phyloP scores from a whole-genome alignment of 2,797 vertebrate species.

The Mus spretus region DNA sequence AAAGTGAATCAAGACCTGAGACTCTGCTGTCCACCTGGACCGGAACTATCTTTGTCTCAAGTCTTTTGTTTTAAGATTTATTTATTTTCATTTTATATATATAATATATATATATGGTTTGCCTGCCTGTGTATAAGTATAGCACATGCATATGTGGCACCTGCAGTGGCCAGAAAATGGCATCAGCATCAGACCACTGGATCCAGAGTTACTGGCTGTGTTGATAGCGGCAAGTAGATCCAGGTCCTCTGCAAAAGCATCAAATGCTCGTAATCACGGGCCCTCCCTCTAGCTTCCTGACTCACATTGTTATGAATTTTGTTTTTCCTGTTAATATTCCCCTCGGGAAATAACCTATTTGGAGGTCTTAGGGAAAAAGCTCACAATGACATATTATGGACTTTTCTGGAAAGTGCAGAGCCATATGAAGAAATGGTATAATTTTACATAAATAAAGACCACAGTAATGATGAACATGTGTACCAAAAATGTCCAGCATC shows the following conservation, averaged over 20 bases:
- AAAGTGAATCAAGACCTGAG: conserved; percentile 1
- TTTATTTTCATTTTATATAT: background rate
- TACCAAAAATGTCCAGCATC: background rate
- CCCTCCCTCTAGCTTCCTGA: background rate
- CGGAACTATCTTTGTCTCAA: background rate
- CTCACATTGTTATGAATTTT: background rate
- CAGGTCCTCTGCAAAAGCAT: background rate
- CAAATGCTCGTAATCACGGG: background rate
- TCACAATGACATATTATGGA: background rate
- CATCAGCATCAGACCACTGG: no score
- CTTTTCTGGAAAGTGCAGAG: background rate
- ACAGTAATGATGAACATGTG: background rate
- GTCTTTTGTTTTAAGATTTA: background rate
- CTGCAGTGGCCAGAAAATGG: background rate
- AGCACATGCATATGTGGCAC: background rate
- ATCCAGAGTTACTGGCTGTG: background rate
- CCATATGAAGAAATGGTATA: background rate
- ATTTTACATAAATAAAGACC: background rate
- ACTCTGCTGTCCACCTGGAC: background rate
- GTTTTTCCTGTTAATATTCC: background rate
- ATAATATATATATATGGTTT: background rate
- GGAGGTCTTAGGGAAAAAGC: background rate
- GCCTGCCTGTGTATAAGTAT: background rate
- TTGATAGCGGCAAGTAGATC: background rate
- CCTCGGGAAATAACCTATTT: conserved; percentile 46